A percentile compares a stretch with the other conserved stretches of the same genome.
phyloP scores from a whole-genome alignment of 2,113 vertebrate genomes.

The Gobius niger region DNA sequence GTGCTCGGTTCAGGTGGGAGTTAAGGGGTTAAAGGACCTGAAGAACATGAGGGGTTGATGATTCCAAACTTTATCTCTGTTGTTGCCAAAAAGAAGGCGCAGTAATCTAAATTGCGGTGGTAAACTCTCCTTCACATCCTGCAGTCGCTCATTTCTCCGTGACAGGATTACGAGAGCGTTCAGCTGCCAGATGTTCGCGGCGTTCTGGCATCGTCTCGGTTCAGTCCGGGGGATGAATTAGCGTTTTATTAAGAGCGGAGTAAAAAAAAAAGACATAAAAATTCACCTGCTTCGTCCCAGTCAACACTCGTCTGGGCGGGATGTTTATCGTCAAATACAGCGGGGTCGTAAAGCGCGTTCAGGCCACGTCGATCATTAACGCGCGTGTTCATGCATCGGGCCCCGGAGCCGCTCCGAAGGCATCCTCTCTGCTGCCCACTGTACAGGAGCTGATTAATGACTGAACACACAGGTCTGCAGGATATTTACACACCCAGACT shows the following conservation, averaged over 20 bases:
- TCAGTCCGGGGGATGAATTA: too few relatives aligned
- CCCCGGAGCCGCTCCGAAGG: too few relatives aligned
- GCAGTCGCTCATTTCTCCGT: neutral
- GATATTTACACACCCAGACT: neutral
- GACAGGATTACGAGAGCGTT: neutral
- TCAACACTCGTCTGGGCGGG: neutral
- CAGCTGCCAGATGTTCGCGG: neutral
- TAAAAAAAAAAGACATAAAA: neutral
- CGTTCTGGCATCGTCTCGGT: too few relatives aligned
- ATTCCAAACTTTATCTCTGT: too few relatives aligned
- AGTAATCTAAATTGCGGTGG: neutral
- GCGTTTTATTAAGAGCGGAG: neutral
- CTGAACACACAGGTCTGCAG: conserved; percentile 17
- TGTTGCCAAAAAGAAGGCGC: too few relatives aligned
- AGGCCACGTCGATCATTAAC: conserved; percentile 64
- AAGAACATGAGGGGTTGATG: too few relatives aligned
- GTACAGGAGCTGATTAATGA: conserved; percentile 33
- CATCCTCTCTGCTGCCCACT: too few relatives aligned
- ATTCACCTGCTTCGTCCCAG: neutral
- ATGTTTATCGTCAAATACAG: too few relatives aligned
- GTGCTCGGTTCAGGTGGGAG: too few relatives aligned
- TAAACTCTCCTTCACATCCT: neutral
- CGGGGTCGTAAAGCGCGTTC: neutral
- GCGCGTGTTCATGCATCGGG: neutral
- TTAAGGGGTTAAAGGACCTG: too few relatives aligned